Evolutionary conservation across 2,797 vertebrate species (phyloP).

Genomic region (Tenualosa ilisha): DNA sequence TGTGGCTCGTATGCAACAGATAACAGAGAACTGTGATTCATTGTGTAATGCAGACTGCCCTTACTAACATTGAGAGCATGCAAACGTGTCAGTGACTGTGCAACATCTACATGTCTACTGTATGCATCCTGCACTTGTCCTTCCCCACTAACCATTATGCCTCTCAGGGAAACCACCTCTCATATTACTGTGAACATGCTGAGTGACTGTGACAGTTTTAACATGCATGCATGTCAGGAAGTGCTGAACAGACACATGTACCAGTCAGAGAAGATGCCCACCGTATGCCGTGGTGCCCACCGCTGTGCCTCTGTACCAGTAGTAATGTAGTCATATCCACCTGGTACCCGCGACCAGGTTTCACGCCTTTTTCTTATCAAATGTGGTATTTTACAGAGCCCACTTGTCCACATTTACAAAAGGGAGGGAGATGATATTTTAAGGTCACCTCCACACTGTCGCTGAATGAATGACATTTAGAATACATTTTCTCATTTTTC

Average conservation of each 20-base stretch:
- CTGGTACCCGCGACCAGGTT: conserved; percentile 47
- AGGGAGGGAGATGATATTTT: conserved; percentile 78
- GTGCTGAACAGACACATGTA: conserved; percentile 30
- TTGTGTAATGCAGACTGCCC: background rate
- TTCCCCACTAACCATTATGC: background rate
- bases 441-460: conserved; percentile 81
- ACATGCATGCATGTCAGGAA: background rate
- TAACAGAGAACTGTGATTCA: background rate
- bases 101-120: background rate
- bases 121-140: background rate
- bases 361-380: conserved; percentile 72
- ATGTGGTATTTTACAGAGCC: conserved; percentile 80
- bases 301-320: background rate
- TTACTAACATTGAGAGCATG: background rate
- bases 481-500: conserved; percentile 79
- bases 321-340: conserved; percentile 40
- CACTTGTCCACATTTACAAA: conserved; percentile 77
- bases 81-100: background rate
- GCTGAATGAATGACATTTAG: conserved; percentile 87
- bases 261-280: conserved; percentile 36
- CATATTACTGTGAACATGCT: background rate
- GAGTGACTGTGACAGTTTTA: background rate
- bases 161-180: background rate
- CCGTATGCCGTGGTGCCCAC: conserved; percentile 20
- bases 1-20: background rate